Evolutionary conservation across 2,113 vertebrate species (phyloP), one percentile per base, ranked within the genome.

Genomic region (Vicugna pacos): DNA sequence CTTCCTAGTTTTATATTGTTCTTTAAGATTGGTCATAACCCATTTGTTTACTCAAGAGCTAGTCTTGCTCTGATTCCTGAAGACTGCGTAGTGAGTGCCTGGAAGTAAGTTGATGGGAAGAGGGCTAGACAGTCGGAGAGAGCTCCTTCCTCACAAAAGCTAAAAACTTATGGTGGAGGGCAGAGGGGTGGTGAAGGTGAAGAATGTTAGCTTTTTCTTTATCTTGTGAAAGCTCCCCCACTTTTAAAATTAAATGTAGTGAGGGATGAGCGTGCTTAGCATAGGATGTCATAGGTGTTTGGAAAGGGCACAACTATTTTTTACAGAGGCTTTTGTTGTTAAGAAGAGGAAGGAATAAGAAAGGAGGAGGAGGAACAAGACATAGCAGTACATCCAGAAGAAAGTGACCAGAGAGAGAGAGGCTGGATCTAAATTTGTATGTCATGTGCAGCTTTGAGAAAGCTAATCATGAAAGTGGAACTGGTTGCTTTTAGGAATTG

Each of bases 1-100:
- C 42, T 92, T 89, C 46, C 72, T 83, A 69, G 26, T 89, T 91
- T 73, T 56, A 0, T n/a, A 17, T 60, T 46, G 56, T 87, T 77
- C 26, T 89, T 84, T 65, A 67, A 82, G 50, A 20, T 65, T 48
- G n/a, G 15, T 79, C n/a, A 12, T 79, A 69, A 65, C 42, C 35
- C 52, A 64, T 96, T 38, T 77, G 16, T 86, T 85, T 82, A 46
- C n/a, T 73, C 35, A 87, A 93, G 81, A 87, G 54, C 81, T 94
- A 32, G 46, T 19, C 54, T 35, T 83, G 81, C 22, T 84, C 67
- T 87, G 67, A 42, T 79, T 77, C 32, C 17, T 46, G 10, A 84
- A 79, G 54, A 79, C 7, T 54, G 6, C 3, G 3, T 5, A 30
- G 46, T 48, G 56, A 89, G 52, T 90, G 77, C 64, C 10, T 80